Evolutionary conservation across 2,797 vertebrate species (phyloP).

Genomic region (Tenualosa thibaudeaui): DNA sequence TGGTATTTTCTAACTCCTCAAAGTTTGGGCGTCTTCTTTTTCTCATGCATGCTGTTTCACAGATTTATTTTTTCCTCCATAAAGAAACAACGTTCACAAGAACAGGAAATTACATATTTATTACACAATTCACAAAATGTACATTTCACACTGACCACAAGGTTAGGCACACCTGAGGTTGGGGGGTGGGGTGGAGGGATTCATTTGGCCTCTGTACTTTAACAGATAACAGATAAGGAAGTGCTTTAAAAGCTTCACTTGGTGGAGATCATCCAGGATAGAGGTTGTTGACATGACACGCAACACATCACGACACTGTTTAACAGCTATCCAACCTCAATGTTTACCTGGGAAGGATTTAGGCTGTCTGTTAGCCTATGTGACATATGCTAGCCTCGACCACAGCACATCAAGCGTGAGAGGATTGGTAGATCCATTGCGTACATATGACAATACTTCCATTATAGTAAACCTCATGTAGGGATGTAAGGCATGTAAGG

Average conservation of each 20-base stretch:
- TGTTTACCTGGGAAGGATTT: neutral
- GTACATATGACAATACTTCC: neutral
- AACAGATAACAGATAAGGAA: slow-evolving; percentile 9
- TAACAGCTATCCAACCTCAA: neutral
- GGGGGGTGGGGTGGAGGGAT: neutral
- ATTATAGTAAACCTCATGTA: neutral
- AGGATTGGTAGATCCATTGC: neutral
- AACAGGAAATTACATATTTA: neutral
- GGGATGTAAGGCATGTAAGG: neutral
- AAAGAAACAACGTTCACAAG: neutral
- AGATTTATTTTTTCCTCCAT: neutral
- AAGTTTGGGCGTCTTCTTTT: slow-evolving; percentile 33
- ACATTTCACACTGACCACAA: neutral
- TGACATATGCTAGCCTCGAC: neutral
- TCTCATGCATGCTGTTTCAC: neutral
- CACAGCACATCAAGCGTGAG: neutral
- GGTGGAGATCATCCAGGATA: neutral
- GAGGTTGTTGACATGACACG: neutral
- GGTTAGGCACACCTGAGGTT: slow-evolving; percentile 35
- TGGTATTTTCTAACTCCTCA: slow-evolving; percentile 52
- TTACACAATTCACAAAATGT: slow-evolving; percentile 23
- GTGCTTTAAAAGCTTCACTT: slow-evolving; percentile 4
- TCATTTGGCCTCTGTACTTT: neutral
- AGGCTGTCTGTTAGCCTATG: neutral
- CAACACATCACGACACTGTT: neutral